phyloP scores from a whole-genome alignment of 1,140 invertebrate species.

The Pachyrhynchus sulphureomaculatus region DNA sequence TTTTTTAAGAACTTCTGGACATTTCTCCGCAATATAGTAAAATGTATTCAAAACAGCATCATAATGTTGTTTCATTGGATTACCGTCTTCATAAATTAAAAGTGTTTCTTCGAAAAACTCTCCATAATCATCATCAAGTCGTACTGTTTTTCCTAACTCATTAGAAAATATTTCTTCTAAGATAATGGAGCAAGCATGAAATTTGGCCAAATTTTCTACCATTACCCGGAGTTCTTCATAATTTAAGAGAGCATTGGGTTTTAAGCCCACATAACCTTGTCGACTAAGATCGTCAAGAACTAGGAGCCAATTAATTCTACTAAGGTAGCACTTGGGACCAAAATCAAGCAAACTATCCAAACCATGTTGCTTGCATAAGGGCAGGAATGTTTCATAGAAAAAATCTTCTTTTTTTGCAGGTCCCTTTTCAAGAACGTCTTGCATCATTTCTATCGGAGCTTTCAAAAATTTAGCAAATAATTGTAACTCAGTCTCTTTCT shows the following conservation, averaged over 20 bases:
- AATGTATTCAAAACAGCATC: too few relatives aligned
- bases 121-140: neutral
- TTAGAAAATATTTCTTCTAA: neutral
- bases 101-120: neutral
- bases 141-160: neutral
- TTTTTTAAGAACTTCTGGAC: too few relatives aligned
- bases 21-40: too few relatives aligned
- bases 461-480: slow-evolving; percentile 14
- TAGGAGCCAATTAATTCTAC: neutral
- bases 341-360: slow-evolving; percentile 8
- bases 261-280: too few relatives aligned
- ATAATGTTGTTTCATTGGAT: too few relatives aligned
- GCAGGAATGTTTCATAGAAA: slow-evolving; percentile 9
- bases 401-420: slow-evolving; percentile 14
- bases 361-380: neutral
- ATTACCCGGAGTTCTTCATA: neutral
- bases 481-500: neutral
- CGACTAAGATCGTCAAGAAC: slow-evolving; percentile 13
- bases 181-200: too few relatives aligned
- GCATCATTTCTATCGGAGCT: neutral
- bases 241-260: neutral
- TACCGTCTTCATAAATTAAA: too few relatives aligned
- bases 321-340: slow-evolving; percentile 15
- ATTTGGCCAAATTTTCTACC: slow-evolving; percentile 5
- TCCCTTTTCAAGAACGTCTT: neutral